Evolutionary conservation across 2,888 invertebrate species (phyloP).

Genomic region (Calephelis perditalis): DNA sequence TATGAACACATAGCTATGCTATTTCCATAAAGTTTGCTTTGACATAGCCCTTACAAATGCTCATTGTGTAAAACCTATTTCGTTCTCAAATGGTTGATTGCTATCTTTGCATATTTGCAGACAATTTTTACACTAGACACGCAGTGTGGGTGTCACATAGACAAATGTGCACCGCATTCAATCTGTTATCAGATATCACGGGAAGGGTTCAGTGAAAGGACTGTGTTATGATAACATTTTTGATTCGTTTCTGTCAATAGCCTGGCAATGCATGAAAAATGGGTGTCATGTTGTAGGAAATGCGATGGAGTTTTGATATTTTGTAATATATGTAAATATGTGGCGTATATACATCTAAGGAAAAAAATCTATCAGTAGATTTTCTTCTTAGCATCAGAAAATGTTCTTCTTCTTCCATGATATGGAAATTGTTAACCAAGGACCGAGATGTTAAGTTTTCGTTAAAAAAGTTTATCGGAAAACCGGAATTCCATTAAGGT

Average conservation of each 20-base stretch:
- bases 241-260: conserved; percentile 67
- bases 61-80: conserved; percentile 28
- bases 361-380: too few relatives aligned
- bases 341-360: too few relatives aligned
- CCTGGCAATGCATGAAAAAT: conserved; percentile 66
- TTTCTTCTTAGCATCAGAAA: too few relatives aligned
- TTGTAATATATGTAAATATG: too few relatives aligned
- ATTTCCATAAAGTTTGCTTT: neutral
- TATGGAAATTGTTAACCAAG: too few relatives aligned
- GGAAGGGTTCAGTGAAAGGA: conserved; percentile 69
- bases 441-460: too few relatives aligned
- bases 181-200: conserved; percentile 66
- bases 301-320: too few relatives aligned
- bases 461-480: too few relatives aligned
- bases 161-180: conserved; percentile 72
- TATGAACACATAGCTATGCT: too few relatives aligned
- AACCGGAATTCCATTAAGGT: too few relatives aligned
- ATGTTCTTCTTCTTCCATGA: too few relatives aligned
- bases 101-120: conserved; percentile 69
- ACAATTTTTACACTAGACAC: conserved; percentile 73
- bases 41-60: conserved; percentile 17
- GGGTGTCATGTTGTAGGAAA: conserved; percentile 44
- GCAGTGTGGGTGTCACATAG: conserved; percentile 62
- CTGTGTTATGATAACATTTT: conserved; percentile 57
- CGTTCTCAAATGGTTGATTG: conserved; percentile 62